These are phyloP conservation scores for Herminia tarsipennalis DNA, from an alignment of 2,888 invertebrate species.

Conservation along the genomic window DNA sequence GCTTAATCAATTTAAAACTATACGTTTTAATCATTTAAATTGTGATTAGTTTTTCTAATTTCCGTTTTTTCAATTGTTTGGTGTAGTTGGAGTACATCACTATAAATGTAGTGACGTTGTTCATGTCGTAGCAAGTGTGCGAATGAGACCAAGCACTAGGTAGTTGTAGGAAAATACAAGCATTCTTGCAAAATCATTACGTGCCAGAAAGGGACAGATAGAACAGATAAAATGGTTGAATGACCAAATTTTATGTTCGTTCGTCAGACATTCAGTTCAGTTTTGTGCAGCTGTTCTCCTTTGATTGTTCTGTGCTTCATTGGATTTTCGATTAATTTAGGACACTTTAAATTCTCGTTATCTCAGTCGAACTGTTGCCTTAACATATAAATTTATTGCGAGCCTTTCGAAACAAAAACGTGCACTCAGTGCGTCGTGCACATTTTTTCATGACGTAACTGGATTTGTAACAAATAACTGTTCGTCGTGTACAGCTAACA, in stretches of 20 bases:
- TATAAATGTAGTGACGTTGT: no score
- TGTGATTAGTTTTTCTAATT: no score
- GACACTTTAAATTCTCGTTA: constrained; percentile 39
- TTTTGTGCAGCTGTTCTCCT: constrained; percentile 49
- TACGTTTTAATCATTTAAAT: no score
- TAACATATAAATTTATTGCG: constrained; percentile 5
- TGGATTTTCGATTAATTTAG: constrained; percentile 25
- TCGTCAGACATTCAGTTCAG: constrained; percentile 43
- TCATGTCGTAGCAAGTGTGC: constrained; percentile 28
- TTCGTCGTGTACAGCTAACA: constrained; percentile 59
- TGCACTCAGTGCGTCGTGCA: constrained; percentile 36
- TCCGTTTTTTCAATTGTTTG: no score
- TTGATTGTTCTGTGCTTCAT: constrained; percentile 39
- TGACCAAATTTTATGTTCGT: constrained; percentile 43
- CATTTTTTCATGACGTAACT: constrained; percentile 77
- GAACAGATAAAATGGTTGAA: constrained; percentile 27
- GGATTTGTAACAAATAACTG: constrained; percentile 66
- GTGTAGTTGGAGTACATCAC: no score
- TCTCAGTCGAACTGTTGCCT: constrained; percentile 12
- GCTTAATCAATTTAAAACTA: no score
- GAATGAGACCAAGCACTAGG: neutral
- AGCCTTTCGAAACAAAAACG: constrained; percentile 18
- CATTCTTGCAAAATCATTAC: no score
- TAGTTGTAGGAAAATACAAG: neutral
- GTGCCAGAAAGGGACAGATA: constrained; percentile 22